Conservation (phyloP, 2,797 vertebrate genomes). For the Anniella stebbinsi region DNA sequence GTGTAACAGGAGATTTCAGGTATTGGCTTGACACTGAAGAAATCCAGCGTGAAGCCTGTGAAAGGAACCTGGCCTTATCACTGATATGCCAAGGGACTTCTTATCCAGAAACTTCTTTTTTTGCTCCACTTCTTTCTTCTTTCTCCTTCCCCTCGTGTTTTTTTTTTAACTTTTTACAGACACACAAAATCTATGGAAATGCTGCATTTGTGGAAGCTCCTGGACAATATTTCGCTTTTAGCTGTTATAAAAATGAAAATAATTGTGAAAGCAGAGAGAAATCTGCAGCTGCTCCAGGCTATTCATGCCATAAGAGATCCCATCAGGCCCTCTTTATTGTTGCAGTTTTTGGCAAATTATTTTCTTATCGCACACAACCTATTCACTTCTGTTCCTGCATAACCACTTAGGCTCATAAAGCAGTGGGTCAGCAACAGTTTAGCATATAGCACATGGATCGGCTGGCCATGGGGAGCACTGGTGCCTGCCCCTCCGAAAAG, state of each 20-base stretch:
- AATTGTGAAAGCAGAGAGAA: constrained; percentile 85
- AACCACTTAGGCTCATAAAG: constrained; percentile 85
- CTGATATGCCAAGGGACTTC: constrained; percentile 54
- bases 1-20: background rate
- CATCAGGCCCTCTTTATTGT: constrained; percentile 84
- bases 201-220: constrained; percentile 72
- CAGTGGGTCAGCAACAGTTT: constrained; percentile 84
- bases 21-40: background rate
- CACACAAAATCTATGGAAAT: constrained; percentile 70
- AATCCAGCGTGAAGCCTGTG: background rate
- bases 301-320: constrained; percentile 86
- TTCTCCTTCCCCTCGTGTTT: constrained; percentile 21
- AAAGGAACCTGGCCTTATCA: constrained; percentile 50
- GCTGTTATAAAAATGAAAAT: constrained; percentile 86
- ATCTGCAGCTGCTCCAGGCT: constrained; percentile 85
- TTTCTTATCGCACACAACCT: constrained; percentile 88
- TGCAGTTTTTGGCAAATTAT: constrained; percentile 88
- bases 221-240: constrained; percentile 81
- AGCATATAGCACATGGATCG: constrained; percentile 79
- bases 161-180: constrained; percentile 53
- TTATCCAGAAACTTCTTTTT: constrained; percentile 64
- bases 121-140: constrained; percentile 53
- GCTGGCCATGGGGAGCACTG: constrained; percentile 76
- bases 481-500: constrained; percentile 77
- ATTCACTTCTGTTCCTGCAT: constrained; percentile 86